Conservation (phyloP, 2,113 vertebrate genomes). For the Amazona guildingii region DNA sequence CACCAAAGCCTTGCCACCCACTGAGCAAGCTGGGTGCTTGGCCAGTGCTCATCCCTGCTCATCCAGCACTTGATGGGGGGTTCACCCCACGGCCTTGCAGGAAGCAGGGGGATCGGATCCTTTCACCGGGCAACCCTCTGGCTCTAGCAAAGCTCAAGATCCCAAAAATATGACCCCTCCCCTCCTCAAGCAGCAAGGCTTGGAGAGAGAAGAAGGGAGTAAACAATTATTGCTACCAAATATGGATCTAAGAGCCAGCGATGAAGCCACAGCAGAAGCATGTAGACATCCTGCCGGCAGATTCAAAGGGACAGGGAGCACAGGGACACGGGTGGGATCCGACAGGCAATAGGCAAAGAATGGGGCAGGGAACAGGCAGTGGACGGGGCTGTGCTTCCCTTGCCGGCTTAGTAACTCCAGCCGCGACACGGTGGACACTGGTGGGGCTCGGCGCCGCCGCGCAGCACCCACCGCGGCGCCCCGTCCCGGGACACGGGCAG, state of each 20-base stretch:
- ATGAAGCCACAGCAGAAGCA: conserved; percentile 51
- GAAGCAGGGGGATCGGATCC: neutral
- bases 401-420: neutral
- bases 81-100: neutral
- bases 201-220: neutral
- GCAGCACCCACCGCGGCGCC: neutral
- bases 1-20: rapidly evolving
- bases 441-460: rapidly evolving
- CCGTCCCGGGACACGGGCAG: neutral
- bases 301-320: conserved; percentile 22
- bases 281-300: conserved; percentile 50
- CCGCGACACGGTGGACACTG: rapidly evolving
- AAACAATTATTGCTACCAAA: conserved; percentile 69
- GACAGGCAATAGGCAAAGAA: neutral
- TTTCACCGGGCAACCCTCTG: neutral
- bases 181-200: neutral
- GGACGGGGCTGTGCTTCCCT: neutral
- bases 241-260: conserved; percentile 58
- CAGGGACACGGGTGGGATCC: neutral
- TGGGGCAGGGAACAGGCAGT: neutral
- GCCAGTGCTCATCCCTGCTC: neutral
- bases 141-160: neutral
- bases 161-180: conserved; percentile 13
- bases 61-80: neutral
- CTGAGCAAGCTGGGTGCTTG: rapidly evolving